Evolutionary conservation across 2,113 vertebrate genomes (phyloP).

Genomic region (Odontesthes bonariensis): DNA sequence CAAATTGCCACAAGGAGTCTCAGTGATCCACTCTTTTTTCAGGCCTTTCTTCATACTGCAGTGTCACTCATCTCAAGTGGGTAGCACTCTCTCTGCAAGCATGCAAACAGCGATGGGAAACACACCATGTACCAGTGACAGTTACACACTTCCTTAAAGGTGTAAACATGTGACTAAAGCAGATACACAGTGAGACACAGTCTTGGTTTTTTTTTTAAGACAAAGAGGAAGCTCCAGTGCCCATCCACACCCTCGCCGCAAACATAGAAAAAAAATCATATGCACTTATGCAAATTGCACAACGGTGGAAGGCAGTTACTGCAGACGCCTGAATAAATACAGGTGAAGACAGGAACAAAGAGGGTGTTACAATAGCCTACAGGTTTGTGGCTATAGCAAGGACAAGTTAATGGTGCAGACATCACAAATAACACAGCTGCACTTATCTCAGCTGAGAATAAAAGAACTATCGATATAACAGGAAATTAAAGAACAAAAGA

Average conservation of each 20-base stretch:
- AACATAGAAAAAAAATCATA: not conserved
- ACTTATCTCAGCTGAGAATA: slow-evolving; percentile 17
- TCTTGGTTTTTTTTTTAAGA: not conserved
- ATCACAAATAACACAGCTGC: slow-evolving; percentile 24
- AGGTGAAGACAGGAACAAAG: not conserved
- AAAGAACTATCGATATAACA: slow-evolving; percentile 4
- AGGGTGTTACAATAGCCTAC: not conserved
- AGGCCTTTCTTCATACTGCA: slow-evolving; percentile 62
- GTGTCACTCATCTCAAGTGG: slow-evolving; percentile 67
- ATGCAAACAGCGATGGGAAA: slow-evolving; percentile 41
- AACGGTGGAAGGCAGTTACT: not conserved
- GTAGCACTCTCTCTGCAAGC: slow-evolving; percentile 42
- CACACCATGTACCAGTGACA: slow-evolving; percentile 14
- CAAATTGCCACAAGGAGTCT: slow-evolving; percentile 64
- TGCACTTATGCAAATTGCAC: not conserved
- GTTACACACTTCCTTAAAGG: slow-evolving; percentile 12
- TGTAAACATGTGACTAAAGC: not conserved
- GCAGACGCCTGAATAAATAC: not conserved
- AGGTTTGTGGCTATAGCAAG: slow-evolving; percentile 20
- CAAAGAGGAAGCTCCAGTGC: not conserved
- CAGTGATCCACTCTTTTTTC: slow-evolving; percentile 28
- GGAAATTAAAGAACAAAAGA: no score
- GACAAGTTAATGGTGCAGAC: slow-evolving; percentile 32
- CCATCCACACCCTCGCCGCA: not conserved
- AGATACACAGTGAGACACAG: not conserved